phyloP scores from a whole-genome alignment of 1,140 invertebrate species.

The Elymnias hypermnestra region DNA sequence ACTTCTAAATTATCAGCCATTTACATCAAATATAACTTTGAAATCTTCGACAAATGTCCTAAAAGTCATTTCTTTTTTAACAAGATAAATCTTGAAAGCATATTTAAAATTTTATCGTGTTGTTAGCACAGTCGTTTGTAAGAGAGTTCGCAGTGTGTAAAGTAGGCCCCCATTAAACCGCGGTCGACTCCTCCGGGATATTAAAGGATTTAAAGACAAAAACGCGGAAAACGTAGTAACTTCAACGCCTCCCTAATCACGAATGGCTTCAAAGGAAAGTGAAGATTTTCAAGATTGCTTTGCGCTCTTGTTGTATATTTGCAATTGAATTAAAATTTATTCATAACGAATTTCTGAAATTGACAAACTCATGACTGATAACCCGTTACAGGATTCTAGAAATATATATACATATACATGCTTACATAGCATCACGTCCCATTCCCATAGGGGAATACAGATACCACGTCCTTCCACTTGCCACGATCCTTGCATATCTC shows the following conservation, averaged over 20 bases:
- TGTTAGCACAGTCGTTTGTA: slow-evolving; percentile 43
- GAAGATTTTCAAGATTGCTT: slow-evolving; percentile 30
- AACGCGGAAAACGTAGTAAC: slow-evolving; percentile 38
- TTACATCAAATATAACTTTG: too few species aligned
- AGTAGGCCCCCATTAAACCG: slow-evolving; percentile 48
- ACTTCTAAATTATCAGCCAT: too few species aligned
- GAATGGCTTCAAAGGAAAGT: slow-evolving; percentile 25
- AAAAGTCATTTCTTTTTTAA: too few species aligned
- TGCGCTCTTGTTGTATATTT: too few species aligned
- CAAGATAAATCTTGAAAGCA: slow-evolving; percentile 35
- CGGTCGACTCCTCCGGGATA: slow-evolving; percentile 38
- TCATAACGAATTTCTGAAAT: too few species aligned
- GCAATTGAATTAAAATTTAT: too few species aligned
- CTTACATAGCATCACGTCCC: too few species aligned
- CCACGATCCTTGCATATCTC: too few species aligned
- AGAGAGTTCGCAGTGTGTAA: slow-evolving; percentile 43
- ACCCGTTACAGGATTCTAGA: too few species aligned
- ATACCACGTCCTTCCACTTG: too few species aligned
- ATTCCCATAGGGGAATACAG: too few species aligned
- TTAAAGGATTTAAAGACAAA: slow-evolving; percentile 55
- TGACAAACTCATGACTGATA: too few species aligned
- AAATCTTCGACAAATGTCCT: slow-evolving; percentile 13
- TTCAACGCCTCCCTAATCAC: slow-evolving; percentile 13
- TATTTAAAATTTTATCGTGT: slow-evolving; percentile 44
- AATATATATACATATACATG: neutral